These are phyloP conservation scores for Eutolmus rufibarbis DNA, from an alignment of 2,888 invertebrate species.

Conservation along the genomic window DNA sequence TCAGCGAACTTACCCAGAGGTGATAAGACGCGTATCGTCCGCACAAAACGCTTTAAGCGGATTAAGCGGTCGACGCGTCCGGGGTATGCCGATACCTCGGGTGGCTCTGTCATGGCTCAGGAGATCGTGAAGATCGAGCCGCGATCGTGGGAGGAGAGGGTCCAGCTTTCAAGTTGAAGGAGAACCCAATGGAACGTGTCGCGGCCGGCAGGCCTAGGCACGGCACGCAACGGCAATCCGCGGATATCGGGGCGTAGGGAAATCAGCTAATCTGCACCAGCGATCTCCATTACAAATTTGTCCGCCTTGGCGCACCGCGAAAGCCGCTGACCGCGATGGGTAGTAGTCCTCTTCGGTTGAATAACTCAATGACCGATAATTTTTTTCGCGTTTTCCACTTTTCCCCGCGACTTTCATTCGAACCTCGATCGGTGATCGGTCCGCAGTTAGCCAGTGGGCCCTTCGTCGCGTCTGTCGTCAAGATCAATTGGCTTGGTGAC, in stretches of 20 bases:
- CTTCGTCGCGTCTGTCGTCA: neutral
- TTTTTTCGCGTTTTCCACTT: neutral
- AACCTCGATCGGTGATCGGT: neutral
- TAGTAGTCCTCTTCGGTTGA: neutral
- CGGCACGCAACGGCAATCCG: neutral
- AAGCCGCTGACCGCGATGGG: neutral
- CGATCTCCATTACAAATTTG: neutral
- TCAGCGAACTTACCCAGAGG: neutral
- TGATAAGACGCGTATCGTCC: neutral
- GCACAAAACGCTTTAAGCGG: neutral
- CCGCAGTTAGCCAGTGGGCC: neutral
- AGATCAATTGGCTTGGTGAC: neutral
- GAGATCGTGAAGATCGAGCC: constrained; percentile 5
- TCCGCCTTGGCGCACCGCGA: neutral
- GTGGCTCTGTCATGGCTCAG: constrained; percentile 1
- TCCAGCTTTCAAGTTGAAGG: constrained; percentile 5
- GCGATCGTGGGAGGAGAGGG: neutral
- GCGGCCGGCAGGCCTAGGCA: neutral
- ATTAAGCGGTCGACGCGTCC: neutral
- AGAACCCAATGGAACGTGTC: neutral
- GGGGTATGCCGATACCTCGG: constrained; percentile 6
- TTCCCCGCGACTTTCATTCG: neutral
- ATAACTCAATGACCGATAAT: neutral
- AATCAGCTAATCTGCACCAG: neutral
- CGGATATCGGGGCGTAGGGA: neutral